Base-by-base conservation (phyloP, 2,888 invertebrate genomes). In the Ceraclea dissimilis region DNA sequence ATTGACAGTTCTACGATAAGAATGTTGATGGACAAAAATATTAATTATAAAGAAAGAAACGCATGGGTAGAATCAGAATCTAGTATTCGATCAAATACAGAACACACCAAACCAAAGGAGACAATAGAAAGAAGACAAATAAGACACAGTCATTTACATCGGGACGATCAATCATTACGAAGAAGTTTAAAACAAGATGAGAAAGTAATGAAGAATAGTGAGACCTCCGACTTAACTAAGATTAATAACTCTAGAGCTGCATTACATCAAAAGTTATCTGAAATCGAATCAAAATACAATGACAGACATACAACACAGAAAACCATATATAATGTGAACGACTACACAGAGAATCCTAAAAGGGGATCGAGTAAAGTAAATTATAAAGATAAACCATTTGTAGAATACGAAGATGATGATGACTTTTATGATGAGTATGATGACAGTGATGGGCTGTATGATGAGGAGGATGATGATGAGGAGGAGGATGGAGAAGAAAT, bases 381-480 rank as follows among this genome's bases (percentile, higher is more conserved):
- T 46, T 4, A 4, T 61, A 49, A 63, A 60, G 61, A 65, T 55
- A 56, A 62, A 60, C 59, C 65, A 62, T 60, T 64, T 50, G 61
- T 66, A 62, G 60, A 65, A 63, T 57, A 63, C 63, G 59, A 53
- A 54, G 58, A 58, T 6, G 66, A 68, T 63, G 65, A 71, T 48
- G 63, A 70, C 57, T 60, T 69, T 49, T 61, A 69, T 61, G 63
- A 74, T 62, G 49, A 69, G 63, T 63, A 71, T 60, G 66, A 74
- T 60, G 62, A 71, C 64, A 63, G 71, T 71, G 65, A 72, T 64
- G 66, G 72, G 64, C 67, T 71, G 64, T 68, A 74, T 63, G 68
- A 72, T 63, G 54, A 54, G 6, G 44, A 52, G 18, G 49, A 49
- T 63, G 53, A 54, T 16, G 39, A 56, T 19, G 49, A 49, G 2